Evolutionary conservation across 1,140 invertebrate species (phyloP).

Genomic region (Pseudomyrmex pallidus): DNA sequence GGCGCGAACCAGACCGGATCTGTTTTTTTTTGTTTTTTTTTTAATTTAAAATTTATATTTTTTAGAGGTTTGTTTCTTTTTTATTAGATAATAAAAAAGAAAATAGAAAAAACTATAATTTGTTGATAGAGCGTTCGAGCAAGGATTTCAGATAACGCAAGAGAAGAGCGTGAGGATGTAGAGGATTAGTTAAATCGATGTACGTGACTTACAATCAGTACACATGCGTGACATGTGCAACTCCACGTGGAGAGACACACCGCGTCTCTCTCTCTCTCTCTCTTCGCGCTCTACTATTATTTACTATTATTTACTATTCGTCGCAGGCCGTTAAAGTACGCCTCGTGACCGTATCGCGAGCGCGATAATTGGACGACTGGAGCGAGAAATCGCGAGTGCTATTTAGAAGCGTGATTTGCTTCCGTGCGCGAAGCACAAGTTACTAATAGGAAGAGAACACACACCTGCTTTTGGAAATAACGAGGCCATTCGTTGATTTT

Average conservation of each 20-base stretch:
- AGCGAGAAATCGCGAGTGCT: conserved; percentile 47
- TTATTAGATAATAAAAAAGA: not conserved
- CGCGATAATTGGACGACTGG: conserved; percentile 62
- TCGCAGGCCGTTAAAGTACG: conserved; percentile 39
- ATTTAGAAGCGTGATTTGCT: conserved; percentile 47
- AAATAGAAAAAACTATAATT: not conserved
- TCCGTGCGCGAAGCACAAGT: not conserved
- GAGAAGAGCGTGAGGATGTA: conserved; percentile 26
- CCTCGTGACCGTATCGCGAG: not conserved
- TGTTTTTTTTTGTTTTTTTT: not conserved
- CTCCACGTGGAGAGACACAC: conserved; percentile 64
- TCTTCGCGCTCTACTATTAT: conserved; percentile 58
- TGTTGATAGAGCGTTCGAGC: not conserved
- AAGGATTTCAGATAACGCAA: not conserved
- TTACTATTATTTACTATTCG: conserved; percentile 73
- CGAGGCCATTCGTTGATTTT: conserved; percentile 37
- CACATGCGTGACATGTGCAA: conserved; percentile 66
- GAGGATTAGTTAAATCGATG: conserved; percentile 55
- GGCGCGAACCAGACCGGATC: not conserved
- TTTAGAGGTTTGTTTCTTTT: too few species aligned
- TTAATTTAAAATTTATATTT: too few species aligned
- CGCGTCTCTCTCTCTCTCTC: too few species aligned
- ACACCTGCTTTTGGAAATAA: conserved; percentile 56
- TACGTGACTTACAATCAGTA: conserved; percentile 48
- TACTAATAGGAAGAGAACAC: conserved; percentile 10